A percentile compares a stretch with the other conserved stretches of the same genome.
These are phyloP conservation scores for Diplodus sargus DNA, from an alignment of 2,797 vertebrate genomes.

Conservation along the genomic window DNA sequence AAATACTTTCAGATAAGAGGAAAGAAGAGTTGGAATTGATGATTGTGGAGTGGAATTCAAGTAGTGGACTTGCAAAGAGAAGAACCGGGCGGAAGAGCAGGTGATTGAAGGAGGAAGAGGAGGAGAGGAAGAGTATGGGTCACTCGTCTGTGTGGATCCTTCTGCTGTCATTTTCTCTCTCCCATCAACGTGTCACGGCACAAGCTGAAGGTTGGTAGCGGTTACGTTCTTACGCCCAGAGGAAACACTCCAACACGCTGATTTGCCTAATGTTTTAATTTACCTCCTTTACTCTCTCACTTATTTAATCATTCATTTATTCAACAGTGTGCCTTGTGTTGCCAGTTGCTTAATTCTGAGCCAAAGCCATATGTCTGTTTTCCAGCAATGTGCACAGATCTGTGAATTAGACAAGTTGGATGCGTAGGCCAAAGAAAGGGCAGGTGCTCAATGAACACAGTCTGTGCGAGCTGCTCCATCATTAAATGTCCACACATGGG, in stretches of 20 bases:
- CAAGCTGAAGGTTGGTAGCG: conserved; percentile 86
- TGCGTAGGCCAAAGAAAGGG: conserved; percentile 38
- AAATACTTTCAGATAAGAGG: conserved; percentile 74
- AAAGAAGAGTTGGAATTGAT: conserved; percentile 68
- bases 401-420: conserved; percentile 44
- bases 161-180: conserved; percentile 79
- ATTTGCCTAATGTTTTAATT: background rate
- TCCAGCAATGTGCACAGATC: conserved; percentile 44
- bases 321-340: background rate
- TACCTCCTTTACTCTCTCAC: background rate
- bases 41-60: conserved; percentile 63
- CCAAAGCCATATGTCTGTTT: conserved; percentile 39
- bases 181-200: conserved; percentile 67
- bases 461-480: conserved; percentile 45
- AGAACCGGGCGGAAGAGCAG: conserved; percentile 52
- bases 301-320: conserved; percentile 4
- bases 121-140: conserved; percentile 79
- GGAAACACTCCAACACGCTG: background rate
- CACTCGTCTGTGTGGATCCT: conserved; percentile 76
- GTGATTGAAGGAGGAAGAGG: conserved; percentile 61
- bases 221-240: conserved; percentile 6
- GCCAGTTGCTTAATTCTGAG: conserved; percentile 16
- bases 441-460: conserved; percentile 45
- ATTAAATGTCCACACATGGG: conserved; percentile 71
- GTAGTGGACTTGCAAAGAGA: conserved; percentile 54